A percentile compares a stretch with the other conserved stretches of the same genome.
Evolutionary conservation across 2,888 invertebrate species (phyloP).

Genomic region (Horisme vitalbata): DNA sequence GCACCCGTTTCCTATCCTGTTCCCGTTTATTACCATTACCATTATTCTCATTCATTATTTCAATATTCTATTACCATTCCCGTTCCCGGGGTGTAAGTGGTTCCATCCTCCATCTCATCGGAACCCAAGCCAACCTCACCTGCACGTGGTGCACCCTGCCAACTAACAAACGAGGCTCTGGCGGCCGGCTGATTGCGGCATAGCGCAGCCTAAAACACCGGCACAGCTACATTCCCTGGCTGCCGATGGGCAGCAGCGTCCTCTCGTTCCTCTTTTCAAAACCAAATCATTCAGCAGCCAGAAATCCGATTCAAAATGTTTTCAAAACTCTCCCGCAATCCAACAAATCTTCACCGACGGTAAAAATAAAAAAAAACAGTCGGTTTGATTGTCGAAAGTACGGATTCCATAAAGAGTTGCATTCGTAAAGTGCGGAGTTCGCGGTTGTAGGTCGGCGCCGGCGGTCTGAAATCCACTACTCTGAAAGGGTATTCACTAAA

Average conservation of each 20-base stretch:
- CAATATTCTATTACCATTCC: too few relatives aligned
- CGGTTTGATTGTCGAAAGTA: conserved; percentile 72
- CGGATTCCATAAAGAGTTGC: conserved; percentile 72
- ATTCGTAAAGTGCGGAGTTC: conserved; percentile 70
- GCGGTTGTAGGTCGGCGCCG: conserved; percentile 40
- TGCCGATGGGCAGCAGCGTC: not conserved
- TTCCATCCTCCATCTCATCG: too few relatives aligned
- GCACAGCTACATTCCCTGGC: too few relatives aligned
- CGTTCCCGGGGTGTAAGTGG: too few relatives aligned
- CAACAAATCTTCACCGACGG: conserved; percentile 39
- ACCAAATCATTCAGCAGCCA: conserved; percentile 18
- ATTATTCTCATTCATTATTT: too few relatives aligned
- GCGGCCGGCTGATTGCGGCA: too few relatives aligned
- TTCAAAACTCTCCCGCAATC: conserved; percentile 33
- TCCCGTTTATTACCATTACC: too few relatives aligned
- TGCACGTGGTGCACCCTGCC: too few relatives aligned
- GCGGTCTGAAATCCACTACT: conserved; percentile 69
- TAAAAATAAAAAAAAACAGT: conserved; percentile 49
- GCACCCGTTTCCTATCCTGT: too few relatives aligned
- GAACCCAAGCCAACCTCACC: too few relatives aligned
- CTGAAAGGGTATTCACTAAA: conserved; percentile 80
- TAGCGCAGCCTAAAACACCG: too few relatives aligned
- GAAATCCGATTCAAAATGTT: conserved; percentile 27
- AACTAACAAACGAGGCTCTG: too few relatives aligned
- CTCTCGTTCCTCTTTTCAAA: conserved; percentile 1